Evolutionary conservation across 2,113 vertebrate genomes (phyloP).

Genomic region (Trochalopteron elliotii): DNA sequence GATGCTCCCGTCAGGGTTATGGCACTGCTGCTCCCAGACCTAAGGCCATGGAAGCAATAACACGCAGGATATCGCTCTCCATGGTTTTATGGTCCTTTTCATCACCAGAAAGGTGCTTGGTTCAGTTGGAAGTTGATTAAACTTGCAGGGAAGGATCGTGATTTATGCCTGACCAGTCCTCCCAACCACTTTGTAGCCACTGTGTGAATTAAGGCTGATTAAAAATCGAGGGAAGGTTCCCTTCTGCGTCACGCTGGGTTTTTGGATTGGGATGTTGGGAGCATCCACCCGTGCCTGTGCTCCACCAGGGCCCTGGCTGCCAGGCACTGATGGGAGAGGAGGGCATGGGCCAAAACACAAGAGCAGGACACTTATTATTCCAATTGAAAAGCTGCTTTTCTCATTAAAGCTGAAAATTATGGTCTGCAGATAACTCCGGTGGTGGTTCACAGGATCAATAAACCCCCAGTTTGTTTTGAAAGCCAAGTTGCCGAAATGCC

Average conservation of each 20-base stretch:
- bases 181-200: background rate
- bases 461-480: constrained; percentile 68
- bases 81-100: background rate
- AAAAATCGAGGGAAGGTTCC: background rate
- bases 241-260: background rate
- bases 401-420: constrained; percentile 66
- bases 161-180: background rate
- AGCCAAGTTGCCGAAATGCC: constrained; percentile 70
- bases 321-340: background rate
- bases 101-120: background rate
- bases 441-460: constrained; percentile 66
- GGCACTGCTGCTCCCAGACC: background rate
- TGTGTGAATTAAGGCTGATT: background rate
- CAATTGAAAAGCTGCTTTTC: constrained; percentile 49
- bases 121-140: background rate
- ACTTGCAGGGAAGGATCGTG: background rate
- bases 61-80: accelerated
- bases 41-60: background rate
- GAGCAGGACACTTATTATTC: background rate
- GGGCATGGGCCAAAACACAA: constrained; percentile 7
- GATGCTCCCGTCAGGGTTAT: background rate
- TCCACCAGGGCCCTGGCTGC: background rate
- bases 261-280: background rate
- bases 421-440: constrained; percentile 55
- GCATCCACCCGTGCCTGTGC: background rate